Base-by-base conservation (phyloP, 1,140 invertebrate species). In the Delia radicum region DNA sequence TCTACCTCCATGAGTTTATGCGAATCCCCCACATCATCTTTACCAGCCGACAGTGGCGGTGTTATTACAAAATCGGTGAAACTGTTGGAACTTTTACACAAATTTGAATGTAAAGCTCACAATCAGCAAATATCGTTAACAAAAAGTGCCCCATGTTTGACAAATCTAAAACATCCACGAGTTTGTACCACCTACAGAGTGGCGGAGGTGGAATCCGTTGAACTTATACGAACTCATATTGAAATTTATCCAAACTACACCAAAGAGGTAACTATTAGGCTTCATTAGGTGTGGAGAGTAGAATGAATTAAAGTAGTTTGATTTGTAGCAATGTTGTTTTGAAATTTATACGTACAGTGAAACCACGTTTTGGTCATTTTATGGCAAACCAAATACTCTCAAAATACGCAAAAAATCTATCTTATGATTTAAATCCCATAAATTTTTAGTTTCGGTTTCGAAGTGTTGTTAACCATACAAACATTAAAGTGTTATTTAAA, bases 191-290 rank as follows among this genome's bases (percentile, higher is more conserved):
- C 76, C 12, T 21, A 74, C 61, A 77, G 82, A 75, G 76, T 81
- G 13, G 81, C 84, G 5, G 80, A 86, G 78, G 77, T 86, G 27
- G 80, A 83, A 69, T 77, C 82, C 28, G 81, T 85, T 65, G 78
- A 81, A 21, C 82, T 82, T 74, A 86, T 86, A 62, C 80, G 83
- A 75, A 86, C 82, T 15, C 80, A 82, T 61, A 79, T 86, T 65
- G 84, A 86, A 78, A 85, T 86, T 27, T 84, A 79, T 78, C 84
- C 84, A 74, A 85, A 80, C 65, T 86, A 82, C 63, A 83, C 74
- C 69, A 85, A 84, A 83, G 84, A 86, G 84, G 84, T 86, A 86
- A 86, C 81, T 82, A 84, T 86, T 76, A 78, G 79, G 77, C 79
- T 83, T 76, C 75, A 67, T 37, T 76, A 28, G 13, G n/a, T 2